A percentile compares a stretch with the other conserved stretches of the same genome.
Conservation (phyloP, 2,113 vertebrate species). For the Rhinolophus ferrumequinum region DNA sequence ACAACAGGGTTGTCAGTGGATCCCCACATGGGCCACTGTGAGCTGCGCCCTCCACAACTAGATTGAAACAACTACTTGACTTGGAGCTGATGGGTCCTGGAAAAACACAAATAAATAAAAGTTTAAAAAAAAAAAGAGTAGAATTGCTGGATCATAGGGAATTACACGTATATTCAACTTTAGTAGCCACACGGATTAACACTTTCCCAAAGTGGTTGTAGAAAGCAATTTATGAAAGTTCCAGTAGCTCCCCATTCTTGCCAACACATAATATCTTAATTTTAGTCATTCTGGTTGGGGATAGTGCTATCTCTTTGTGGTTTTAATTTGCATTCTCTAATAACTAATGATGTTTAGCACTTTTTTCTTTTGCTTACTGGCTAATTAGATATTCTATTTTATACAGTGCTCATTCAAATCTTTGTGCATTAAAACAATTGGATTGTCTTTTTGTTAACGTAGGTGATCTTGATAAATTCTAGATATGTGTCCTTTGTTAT, state of each 20-base stretch:
- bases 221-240: neutral
- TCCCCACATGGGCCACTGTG: no score
- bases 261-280: neutral
- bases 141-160: neutral
- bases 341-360: neutral
- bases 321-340: neutral
- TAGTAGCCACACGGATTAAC: neutral
- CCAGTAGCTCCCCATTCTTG: neutral
- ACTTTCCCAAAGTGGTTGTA: neutral
- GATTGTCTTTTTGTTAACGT: neutral
- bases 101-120: no score
- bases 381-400: neutral
- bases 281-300: neutral
- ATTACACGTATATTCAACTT: neutral
- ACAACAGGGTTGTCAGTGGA: no score
- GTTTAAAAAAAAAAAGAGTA: neutral
- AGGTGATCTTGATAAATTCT: conserved; percentile 20
- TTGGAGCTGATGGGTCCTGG: no score
- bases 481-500: neutral
- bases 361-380: neutral
- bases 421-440: neutral
- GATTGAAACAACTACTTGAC: no score
- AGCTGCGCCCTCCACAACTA: no score
- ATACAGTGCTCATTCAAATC: neutral
- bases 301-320: neutral